Percentiles rank a stretch among this genome's conserved stretches.
phyloP scores from a whole-genome alignment of 1,140 invertebrate species.

The Thaumatotibia leucotreta region DNA sequence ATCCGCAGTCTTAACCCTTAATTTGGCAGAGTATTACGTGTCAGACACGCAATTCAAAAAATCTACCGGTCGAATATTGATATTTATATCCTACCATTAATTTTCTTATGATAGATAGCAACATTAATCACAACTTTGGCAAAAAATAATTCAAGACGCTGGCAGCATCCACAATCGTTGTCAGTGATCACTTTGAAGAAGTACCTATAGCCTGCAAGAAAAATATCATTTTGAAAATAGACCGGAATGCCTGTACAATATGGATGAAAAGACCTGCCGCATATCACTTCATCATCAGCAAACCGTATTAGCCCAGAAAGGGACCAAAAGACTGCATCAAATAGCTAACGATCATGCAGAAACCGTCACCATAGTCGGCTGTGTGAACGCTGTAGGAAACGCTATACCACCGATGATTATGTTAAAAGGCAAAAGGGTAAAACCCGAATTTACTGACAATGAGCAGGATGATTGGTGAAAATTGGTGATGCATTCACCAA shows the following conservation, averaged over 20 bases:
- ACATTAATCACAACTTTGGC: too few species aligned
- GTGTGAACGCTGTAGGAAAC: conserved; percentile 33
- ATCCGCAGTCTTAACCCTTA: too few species aligned
- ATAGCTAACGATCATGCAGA: conserved; percentile 53
- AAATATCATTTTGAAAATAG: conserved; percentile 37
- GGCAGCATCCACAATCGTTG: too few species aligned
- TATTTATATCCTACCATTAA: too few species aligned
- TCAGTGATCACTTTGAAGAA: conserved; percentile 41
- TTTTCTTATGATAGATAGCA: too few species aligned
- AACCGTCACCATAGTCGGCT: conserved; percentile 61
- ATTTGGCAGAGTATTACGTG: too few species aligned
- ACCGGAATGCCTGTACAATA: conserved; percentile 56
- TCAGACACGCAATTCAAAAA: too few species aligned
- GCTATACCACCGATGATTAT: conserved; percentile 50
- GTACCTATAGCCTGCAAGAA: conserved; percentile 29
- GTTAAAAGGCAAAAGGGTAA: conserved; percentile 49
- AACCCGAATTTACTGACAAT: conserved; percentile 35
- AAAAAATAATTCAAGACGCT: too few species aligned
- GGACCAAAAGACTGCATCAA: conserved; percentile 50
- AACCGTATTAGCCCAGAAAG: conserved; percentile 45
- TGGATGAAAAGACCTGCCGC: conserved; percentile 66
- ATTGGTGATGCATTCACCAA: too few species aligned
- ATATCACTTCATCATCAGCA: conserved; percentile 51
- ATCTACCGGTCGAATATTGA: too few species aligned
- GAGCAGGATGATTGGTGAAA: conserved; percentile 30